These are phyloP conservation scores for crab-eating macaque (Macaca fascicularis) DNA, from an alignment of 2,113 vertebrate genomes.

Conservation along the genomic window T2T-MFA8v1.1 NC_088395.1:84005001-84005500, in stretches of 20 bases:
- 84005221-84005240: conserved; percentile 27
- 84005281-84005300: conserved; percentile 35
- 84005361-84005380: conserved; percentile 5
- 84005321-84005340: not conserved
- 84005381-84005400: conserved; percentile 28
- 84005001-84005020: too few species aligned
- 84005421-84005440: conserved; percentile 7
- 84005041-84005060: too few species aligned
- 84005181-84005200: not conserved
- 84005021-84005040: too few species aligned
- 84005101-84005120: conserved; percentile 39
- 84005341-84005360: conserved; percentile 16
- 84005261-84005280: conserved; percentile 23
- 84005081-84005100: not conserved
- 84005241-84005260: conserved; percentile 6
- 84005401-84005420: not conserved
- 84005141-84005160: conserved; percentile 21
- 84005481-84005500: not conserved
- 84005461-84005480: not conserved
- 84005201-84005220: not conserved
- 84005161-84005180: not conserved
- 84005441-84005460: not conserved
- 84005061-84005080: not conserved
- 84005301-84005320: conserved; percentile 34
- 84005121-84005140: conserved; percentile 10